These are phyloP conservation scores for Podabrus alpinus DNA, from an alignment of 2,888 invertebrate genomes.

Conservation along the genomic window DNA sequence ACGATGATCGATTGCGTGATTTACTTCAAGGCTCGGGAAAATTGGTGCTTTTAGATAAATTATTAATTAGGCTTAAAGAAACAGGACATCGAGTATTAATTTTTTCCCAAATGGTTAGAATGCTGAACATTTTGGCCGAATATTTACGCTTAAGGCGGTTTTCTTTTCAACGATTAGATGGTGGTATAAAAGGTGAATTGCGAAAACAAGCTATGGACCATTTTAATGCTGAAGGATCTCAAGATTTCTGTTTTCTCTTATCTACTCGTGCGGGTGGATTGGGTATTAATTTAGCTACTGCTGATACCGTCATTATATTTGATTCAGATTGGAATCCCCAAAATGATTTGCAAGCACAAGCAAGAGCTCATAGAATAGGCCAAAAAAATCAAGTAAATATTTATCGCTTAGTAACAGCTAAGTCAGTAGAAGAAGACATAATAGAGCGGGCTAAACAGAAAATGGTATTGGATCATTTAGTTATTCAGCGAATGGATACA, in stretches of 20 bases:
- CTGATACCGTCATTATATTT: neutral
- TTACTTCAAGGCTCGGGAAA: neutral
- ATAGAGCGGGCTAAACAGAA: conserved; percentile 98
- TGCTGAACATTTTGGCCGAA: neutral
- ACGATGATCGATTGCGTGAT: neutral
- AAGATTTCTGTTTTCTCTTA: neutral
- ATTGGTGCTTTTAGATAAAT: neutral
- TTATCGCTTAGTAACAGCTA: conserved; percentile 94
- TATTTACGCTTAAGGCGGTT: neutral
- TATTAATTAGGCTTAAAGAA: neutral
- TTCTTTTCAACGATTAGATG: neutral
- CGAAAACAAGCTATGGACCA: neutral
- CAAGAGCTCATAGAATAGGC: neutral
- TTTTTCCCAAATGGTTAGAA: neutral
- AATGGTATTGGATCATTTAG: conserved; percentile 98
- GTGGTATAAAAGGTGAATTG: neutral
- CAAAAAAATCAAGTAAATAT: conserved; percentile 99
- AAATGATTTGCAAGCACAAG: conserved; percentile 2
- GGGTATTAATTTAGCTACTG: neutral
- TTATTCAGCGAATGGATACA: conserved; percentile 99
- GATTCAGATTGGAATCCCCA: conserved; percentile 8
- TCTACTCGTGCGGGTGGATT: neutral
- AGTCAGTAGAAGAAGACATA: conserved; percentile 98
- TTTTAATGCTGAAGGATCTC: neutral
- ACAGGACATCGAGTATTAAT: neutral